phyloP scores from a whole-genome alignment of 2,113 vertebrate genomes.

The Gorsachius goisagi region DNA sequence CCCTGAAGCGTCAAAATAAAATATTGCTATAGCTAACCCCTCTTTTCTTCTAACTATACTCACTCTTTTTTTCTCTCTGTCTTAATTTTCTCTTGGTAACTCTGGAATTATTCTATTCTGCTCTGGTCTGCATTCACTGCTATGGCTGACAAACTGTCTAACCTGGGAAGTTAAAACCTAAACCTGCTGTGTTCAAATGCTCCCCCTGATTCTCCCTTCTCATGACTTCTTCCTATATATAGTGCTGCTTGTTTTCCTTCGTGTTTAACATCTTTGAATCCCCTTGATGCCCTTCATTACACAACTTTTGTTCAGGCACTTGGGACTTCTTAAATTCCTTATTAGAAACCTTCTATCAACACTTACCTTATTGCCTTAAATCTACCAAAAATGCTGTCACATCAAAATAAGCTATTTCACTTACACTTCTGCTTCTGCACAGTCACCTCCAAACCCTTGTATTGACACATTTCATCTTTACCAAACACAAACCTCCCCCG shows the following conservation, averaged over 20 bases:
- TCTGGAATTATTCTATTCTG: background rate
- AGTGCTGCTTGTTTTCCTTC: background rate
- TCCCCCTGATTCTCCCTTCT: background rate
- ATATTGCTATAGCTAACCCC: accelerated
- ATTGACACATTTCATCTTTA: slow-evolving; percentile 19
- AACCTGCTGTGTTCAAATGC: background rate
- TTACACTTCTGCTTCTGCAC: slow-evolving; percentile 30
- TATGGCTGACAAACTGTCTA: background rate
- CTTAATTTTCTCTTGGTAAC: background rate
- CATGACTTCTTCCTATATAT: background rate
- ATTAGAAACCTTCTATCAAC: slow-evolving; percentile 15
- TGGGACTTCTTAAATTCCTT: slow-evolving; percentile 8
- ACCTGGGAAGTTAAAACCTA: background rate
- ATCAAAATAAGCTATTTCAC: slow-evolving; percentile 44
- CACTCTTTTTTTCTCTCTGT: background rate
- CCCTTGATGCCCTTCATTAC: background rate
- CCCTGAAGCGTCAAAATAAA: background rate
- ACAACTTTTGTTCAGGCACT: background rate
- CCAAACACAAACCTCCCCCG: background rate
- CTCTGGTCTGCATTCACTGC: background rate
- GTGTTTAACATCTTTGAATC: slow-evolving; percentile 13
- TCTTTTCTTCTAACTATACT: background rate
- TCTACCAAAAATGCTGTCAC: slow-evolving; percentile 3
- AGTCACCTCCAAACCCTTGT: slow-evolving; percentile 51
- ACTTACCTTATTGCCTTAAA: slow-evolving; percentile 12